Evolutionary conservation across 1,140 invertebrate genomes (phyloP).

Genomic region (Glomeris maerens): DNA sequence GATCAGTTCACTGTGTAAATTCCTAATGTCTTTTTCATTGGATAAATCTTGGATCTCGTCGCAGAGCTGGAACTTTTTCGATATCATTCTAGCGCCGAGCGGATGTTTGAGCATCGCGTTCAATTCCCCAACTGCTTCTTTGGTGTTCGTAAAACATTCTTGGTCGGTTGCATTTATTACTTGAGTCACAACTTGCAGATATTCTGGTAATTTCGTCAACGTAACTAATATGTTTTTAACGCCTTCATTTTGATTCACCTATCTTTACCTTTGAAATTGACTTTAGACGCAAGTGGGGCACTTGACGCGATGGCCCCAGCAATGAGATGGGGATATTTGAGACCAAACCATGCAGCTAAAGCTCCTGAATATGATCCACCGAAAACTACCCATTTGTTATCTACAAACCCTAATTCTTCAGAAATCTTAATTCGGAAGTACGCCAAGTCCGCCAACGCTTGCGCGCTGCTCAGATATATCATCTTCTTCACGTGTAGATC

Average conservation of each 20-base stretch:
- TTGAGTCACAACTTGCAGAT: slow-evolving; percentile 55
- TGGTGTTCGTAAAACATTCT: background rate
- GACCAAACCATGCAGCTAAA: slow-evolving; percentile 36
- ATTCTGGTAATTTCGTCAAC: slow-evolving; percentile 18
- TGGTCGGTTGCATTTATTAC: slow-evolving; percentile 35
- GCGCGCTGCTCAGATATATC: slow-evolving; percentile 28
- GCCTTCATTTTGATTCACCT: slow-evolving; percentile 4
- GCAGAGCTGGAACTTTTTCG: too few species aligned
- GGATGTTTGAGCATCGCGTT: slow-evolving; percentile 22
- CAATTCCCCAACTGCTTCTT: background rate
- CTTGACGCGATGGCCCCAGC: slow-evolving; percentile 33
- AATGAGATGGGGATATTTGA: slow-evolving; percentile 38
- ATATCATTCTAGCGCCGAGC: too few species aligned
- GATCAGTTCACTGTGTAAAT: slow-evolving; percentile 61
- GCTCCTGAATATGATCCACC: slow-evolving; percentile 38
- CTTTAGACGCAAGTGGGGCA: slow-evolving; percentile 29
- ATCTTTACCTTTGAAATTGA: slow-evolving; percentile 5
- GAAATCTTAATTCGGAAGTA: slow-evolving; percentile 26
- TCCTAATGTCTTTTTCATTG: slow-evolving; percentile 54
- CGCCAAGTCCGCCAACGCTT: slow-evolving; percentile 34
- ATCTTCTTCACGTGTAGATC: background rate
- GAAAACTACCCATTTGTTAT: slow-evolving; percentile 34
- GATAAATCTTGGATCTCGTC: too few species aligned
- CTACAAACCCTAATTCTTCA: slow-evolving; percentile 24
- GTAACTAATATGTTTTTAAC: slow-evolving; percentile 10